Evolutionary conservation across 2,797 vertebrate genomes (phyloP), one percentile per base, ranked within the genome.

Genomic region (Pachyuromys duprasi): DNA sequence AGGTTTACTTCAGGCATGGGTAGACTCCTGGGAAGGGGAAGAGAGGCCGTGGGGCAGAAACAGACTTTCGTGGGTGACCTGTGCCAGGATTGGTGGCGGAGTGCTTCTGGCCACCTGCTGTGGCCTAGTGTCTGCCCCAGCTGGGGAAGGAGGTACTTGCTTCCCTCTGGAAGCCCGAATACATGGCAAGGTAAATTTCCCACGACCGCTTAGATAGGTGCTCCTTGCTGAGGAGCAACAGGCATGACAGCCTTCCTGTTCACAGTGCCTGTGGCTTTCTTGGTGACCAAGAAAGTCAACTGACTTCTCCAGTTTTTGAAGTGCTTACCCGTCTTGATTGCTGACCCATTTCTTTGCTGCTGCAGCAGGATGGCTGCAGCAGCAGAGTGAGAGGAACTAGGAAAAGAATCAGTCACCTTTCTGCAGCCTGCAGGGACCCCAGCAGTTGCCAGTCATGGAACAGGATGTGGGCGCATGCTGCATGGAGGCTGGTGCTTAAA

Each of bases 21-120:
- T 83, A 60, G 83, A 79, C 11, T 31, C 28, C 67, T 57, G 92
- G 33, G 2, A 20, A 24, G 4, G 8, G 69, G 53, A 57, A 28
- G 90, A 33, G 81, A 36, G 8, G 22, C 49, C 42, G 57, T 0
- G 0, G 0, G 9, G 22, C 33, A 17, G 26, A 62, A 22, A 36
- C 63, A 72, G 69, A 28, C 60, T 8, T 15, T 31, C 33, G 28
- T 28, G 31, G 31, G 33, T 11, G 36, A 13, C n/a, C 14, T 28
- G 1, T 36, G 57, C 55, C 60, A 2, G 49, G 45, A 31, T 13
- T 2, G 33, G 84, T 42, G 49, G n/a, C 22, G 15, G 69, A 24
- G 0, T 0, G 8, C 42, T 5, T n/a, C 4, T 17, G 49, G 22
- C 78, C 28, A 2, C 67, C 60, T 31, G 4, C 4, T 24, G 72